Evolutionary conservation across 1,140 invertebrate genomes (phyloP).

Genomic region (Drosophila chauvacae): DNA sequence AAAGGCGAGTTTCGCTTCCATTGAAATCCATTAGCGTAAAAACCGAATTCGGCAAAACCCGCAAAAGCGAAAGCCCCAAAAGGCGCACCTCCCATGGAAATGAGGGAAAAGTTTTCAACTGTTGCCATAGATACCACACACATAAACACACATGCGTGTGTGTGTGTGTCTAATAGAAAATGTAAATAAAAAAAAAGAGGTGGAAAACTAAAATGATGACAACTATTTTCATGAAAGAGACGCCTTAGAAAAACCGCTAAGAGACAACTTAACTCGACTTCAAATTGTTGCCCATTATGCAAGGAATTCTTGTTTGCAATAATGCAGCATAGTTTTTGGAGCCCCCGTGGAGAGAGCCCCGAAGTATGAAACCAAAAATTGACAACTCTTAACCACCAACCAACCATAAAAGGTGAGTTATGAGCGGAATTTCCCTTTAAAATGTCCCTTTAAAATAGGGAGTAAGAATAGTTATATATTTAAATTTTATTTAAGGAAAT

Average conservation of each 20-base stretch:
- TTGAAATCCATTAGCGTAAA: constrained; percentile 45
- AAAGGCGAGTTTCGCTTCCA: constrained; percentile 16
- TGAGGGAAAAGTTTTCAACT: constrained; percentile 34
- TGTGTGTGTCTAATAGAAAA: constrained; percentile 7
- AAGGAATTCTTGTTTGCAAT: constrained; percentile 54
- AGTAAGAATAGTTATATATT: too few species aligned
- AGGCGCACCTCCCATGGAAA: constrained; percentile 17
- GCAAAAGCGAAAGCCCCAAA: constrained; percentile 29
- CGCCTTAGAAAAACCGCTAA: constrained; percentile 1
- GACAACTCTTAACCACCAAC: constrained; percentile 10
- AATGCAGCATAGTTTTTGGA: constrained; percentile 37
- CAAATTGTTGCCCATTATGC: constrained; percentile 36
- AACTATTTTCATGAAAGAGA: constrained; percentile 27
- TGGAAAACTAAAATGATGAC: constrained; percentile 4
- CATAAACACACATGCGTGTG: too few species aligned
- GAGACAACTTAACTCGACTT: constrained; percentile 29
- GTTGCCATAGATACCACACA: constrained; percentile 53
- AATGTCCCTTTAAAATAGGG: not conserved
- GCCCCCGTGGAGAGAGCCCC: constrained; percentile 9
- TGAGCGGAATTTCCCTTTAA: not conserved
- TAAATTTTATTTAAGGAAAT: too few species aligned
- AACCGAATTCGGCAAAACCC: constrained; percentile 24
- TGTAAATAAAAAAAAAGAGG: not conserved
- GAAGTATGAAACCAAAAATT: constrained; percentile 53
- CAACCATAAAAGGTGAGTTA: not conserved